Base-by-base conservation (phyloP, 1,140 invertebrate species). In the Heliconius himera region DNA sequence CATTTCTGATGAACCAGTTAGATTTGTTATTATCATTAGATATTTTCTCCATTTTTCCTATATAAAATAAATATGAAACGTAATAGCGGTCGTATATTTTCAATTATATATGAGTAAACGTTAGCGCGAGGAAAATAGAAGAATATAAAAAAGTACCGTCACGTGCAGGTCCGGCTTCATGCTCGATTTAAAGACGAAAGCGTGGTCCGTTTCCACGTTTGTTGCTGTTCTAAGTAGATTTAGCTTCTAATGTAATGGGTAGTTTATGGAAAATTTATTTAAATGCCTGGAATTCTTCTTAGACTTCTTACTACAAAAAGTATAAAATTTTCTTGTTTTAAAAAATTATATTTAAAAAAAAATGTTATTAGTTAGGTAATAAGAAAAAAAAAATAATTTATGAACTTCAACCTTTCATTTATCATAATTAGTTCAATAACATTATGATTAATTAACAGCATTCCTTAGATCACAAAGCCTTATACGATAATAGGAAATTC, bases 91-190 rank as follows among this genome's bases (percentile, higher is more conserved):
- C 54, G 38, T 74, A 78, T 78, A 78, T 78, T 78, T 78, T 73
- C 77, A 73, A 78, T 78, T 78, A 73, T 66, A 51, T 73, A 51
- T 78, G 36, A 78, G 77, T 49, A 29, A 38, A 46, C 46, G 49
- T 78, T 78, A 78, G 71, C 38, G 38, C 36, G 18, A 73, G 38
- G 54, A 73, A 78, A 78, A 78, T 74, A 73, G 36, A 78, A 73
- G 36, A 73, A 74, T 78, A 78, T 74, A 73, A 78, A 46, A 78
- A 77, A 77, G 22, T 71, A 51, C 33, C 49, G 60, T 79, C 78
- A 75, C 78, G 73, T 75, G 74, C 73, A 75, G 70, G 73, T 38
- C 78, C 60, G 60, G 78, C 49, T 79, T 79, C 73, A 79, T 79
- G 60, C 56, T 79, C 78, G 73, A 79, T 79, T 74, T 79, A 56